Conservation (phyloP, 1,140 invertebrate genomes). For the Amyelois transitella region DNA sequence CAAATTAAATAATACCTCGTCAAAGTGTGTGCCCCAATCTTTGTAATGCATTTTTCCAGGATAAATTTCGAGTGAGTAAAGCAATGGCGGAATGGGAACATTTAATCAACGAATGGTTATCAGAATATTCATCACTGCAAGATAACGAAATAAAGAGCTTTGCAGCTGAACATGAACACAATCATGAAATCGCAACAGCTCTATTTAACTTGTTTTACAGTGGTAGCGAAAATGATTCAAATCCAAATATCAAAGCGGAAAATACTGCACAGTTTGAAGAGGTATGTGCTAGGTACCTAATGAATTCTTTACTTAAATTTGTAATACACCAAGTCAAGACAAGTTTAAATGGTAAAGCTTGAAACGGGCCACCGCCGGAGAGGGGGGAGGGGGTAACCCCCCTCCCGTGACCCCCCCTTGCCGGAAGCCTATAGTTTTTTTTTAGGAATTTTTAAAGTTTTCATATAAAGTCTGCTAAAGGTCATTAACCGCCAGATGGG, state of each 20-base stretch:
- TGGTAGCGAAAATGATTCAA: constrained; percentile 36
- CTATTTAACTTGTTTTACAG: constrained; percentile 58
- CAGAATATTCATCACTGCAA: constrained; percentile 83
- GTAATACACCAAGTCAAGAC: too few relatives aligned
- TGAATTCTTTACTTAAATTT: neutral
- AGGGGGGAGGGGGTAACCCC: too few relatives aligned
- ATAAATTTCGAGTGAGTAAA: neutral
- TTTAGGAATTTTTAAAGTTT: too few relatives aligned
- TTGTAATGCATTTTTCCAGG: too few relatives aligned
- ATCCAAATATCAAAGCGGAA: constrained; percentile 19
- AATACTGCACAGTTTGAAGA: constrained; percentile 41
- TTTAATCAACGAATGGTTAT: constrained; percentile 86
- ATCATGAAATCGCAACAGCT: constrained; percentile 86
- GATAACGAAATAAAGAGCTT: constrained; percentile 85
- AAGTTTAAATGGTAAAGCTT: too few relatives aligned
- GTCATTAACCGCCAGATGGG: too few relatives aligned
- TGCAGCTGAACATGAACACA: constrained; percentile 83
- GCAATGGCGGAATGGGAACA: constrained; percentile 81
- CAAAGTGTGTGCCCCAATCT: too few relatives aligned
- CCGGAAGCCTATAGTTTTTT: too few relatives aligned
- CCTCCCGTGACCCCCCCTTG: too few relatives aligned
- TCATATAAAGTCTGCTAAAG: too few relatives aligned
- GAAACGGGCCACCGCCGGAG: too few relatives aligned
- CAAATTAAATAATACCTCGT: too few relatives aligned
- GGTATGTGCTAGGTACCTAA: constrained; percentile 20